These are phyloP conservation scores for Calameuta idolon DNA, from an alignment of 2,888 invertebrate genomes.

Conservation along the genomic window DNA sequence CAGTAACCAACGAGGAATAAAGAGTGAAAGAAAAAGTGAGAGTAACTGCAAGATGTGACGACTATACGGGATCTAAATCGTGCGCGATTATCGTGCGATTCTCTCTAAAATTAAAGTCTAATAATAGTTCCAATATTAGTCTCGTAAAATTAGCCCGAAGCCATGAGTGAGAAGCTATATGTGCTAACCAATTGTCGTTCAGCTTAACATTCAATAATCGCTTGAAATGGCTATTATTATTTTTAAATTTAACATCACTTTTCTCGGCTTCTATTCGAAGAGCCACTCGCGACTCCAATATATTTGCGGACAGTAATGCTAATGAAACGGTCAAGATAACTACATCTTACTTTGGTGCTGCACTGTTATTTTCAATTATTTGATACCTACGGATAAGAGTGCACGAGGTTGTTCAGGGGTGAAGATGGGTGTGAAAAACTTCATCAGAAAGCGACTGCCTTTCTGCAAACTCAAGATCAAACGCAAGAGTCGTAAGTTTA, in stretches of 20 bases:
- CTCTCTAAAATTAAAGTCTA: background rate
- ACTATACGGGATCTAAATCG: background rate
- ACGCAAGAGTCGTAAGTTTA: constrained; percentile 50
- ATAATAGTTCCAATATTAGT: background rate
- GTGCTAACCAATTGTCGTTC: background rate
- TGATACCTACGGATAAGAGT: constrained; percentile 14
- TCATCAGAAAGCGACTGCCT: constrained; percentile 58
- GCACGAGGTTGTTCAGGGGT: background rate
- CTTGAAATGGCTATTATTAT: background rate
- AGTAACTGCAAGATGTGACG: background rate
- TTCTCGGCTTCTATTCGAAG: background rate
- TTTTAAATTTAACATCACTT: background rate
- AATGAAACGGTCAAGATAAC: background rate
- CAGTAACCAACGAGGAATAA: background rate
- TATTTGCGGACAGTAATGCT: background rate
- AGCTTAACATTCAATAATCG: background rate
- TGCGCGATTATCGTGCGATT: background rate
- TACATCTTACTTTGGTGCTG: background rate
- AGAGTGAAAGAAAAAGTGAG: background rate
- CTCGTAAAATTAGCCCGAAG: background rate
- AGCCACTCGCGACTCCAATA: background rate
- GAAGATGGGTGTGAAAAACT: constrained; percentile 59
- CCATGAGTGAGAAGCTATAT: background rate
- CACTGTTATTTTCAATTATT: background rate
- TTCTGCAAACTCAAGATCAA: constrained; percentile 57